phyloP scores from a whole-genome alignment of 2,888 invertebrate species.

The Margaritifera margaritifera region DNA sequence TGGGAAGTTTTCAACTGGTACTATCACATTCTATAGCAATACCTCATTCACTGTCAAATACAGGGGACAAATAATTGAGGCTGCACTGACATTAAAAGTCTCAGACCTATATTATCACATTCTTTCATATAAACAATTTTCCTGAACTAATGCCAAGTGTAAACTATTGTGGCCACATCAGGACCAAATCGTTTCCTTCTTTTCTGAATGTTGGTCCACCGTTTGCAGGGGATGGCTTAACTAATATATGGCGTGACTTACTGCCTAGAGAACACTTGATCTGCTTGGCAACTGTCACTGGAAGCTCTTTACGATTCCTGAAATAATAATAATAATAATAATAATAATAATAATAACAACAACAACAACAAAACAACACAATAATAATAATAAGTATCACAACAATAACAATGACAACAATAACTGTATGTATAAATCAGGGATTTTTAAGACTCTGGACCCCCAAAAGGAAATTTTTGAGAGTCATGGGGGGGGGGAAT shows the following conservation, averaged over 20 bases:
- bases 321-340: conserved; percentile 20
- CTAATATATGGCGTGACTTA: conserved; percentile 79
- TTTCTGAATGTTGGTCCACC: conserved; percentile 71
- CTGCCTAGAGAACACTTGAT: conserved; percentile 90
- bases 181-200: conserved; percentile 65
- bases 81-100: too few species aligned
- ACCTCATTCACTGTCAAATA: too few species aligned
- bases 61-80: too few species aligned
- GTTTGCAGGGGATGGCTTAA: conserved; percentile 75
- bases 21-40: too few species aligned
- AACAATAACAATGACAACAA: conserved; percentile 10
- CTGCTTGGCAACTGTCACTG: conserved; percentile 81
- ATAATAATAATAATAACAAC: neutral
- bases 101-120: too few species aligned
- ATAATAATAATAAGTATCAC: neutral
- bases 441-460: neutral
- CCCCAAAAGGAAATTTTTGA: neutral
- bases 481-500: neutral
- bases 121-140: too few species aligned
- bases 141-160: neutral
- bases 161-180: conserved; percentile 61
- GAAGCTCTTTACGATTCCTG: conserved; percentile 81
- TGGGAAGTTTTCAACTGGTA: too few species aligned
- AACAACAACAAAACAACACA: neutral
- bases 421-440: neutral